Evolutionary conservation across 2,888 invertebrate genomes (phyloP), one percentile per base, ranked within the genome.

Genomic region (Panopea generosa): DNA sequence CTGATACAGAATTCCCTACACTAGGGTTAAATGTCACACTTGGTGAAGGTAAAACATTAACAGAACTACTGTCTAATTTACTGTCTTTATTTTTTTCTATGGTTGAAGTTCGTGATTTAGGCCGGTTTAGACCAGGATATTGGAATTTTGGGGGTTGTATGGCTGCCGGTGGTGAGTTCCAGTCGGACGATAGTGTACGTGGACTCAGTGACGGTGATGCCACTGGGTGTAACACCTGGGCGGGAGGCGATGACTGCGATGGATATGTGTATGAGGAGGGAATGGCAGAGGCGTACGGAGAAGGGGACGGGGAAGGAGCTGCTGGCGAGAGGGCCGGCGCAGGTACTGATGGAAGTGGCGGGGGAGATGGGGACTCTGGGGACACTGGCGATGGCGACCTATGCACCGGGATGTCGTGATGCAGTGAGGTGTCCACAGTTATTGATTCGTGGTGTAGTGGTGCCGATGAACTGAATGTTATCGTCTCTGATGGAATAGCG

Each of bases 101-200:
- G 4, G 73, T 71, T n/a, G 84, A 81, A 40, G 84, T 79, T 65
- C 82, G 73, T 61, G 78, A 73, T 26, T 81, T 66, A 26, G 87
- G 80, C 45, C 85, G 84, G 73, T 72, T 86, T 61, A 85, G 85
- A 53, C 89, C 89, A 9, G 90, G 90, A 80, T 90, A 90, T 65
- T 88, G 87, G 84, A 90, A 90, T 79, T 85, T 86, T 2, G 90
- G 90, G 33, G 90, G 90, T 75, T 89, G 87, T 20, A 90, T 86
- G 43, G 84, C 83, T 4, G 88, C 82, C 16, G 89, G 85, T 18
- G 87, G 86, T 0, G 88, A 80, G 22, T 83, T 80, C 90, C 90
- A 90, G 61, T 90, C 90, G 11, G 86, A 83, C 9, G 90, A 87
- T 18, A 89, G 73, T 47, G 84, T 79, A 26, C 83, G 77, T n/a